A percentile compares a stretch with the other conserved stretches of the same genome.
phyloP scores from a whole-genome alignment of 2,113 vertebrate genomes.

The Gila orcuttii region DNA sequence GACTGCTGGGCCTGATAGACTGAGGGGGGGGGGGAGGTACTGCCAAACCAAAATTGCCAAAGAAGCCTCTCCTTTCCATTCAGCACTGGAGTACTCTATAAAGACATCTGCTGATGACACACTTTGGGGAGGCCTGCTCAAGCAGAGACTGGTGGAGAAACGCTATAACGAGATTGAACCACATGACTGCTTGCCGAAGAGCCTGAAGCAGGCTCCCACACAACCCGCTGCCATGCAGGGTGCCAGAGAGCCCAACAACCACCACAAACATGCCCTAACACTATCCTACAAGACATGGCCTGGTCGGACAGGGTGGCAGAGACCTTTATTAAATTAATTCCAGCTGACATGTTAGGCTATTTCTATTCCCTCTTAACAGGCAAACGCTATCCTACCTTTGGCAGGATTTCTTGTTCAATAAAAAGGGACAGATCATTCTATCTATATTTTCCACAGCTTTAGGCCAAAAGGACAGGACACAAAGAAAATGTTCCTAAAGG shows the following conservation, averaged over 20 bases:
- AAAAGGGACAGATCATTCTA: background rate
- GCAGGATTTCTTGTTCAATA: constrained; percentile 16
- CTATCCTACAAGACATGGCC: constrained; percentile 60
- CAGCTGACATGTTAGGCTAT: constrained; percentile 59
- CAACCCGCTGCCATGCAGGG: constrained; percentile 66
- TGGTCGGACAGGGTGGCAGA: constrained; percentile 63
- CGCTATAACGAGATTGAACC: constrained; percentile 71
- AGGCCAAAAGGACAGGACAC: background rate
- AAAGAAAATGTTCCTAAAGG: background rate
- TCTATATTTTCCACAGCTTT: constrained; percentile 29
- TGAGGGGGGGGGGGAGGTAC: constrained; percentile 50
- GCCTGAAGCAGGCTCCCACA: constrained; percentile 62
- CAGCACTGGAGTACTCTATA: constrained; percentile 65
- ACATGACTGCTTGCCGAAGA: constrained; percentile 66
- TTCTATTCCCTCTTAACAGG: constrained; percentile 59
- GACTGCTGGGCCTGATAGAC: constrained; percentile 59
- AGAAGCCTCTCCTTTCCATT: constrained; percentile 62
- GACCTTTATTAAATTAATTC: constrained; percentile 63
- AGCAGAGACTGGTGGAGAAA: constrained; percentile 69
- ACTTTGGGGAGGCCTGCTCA: constrained; percentile 69
- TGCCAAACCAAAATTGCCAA: constrained; percentile 67
- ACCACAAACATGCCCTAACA: constrained; percentile 63
- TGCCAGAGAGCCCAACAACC: constrained; percentile 64
- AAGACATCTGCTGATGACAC: constrained; percentile 81
- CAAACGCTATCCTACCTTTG: constrained; percentile 26